Evolutionary conservation across 2,888 invertebrate species (phyloP).

Genomic region (Tinea trinotella): DNA sequence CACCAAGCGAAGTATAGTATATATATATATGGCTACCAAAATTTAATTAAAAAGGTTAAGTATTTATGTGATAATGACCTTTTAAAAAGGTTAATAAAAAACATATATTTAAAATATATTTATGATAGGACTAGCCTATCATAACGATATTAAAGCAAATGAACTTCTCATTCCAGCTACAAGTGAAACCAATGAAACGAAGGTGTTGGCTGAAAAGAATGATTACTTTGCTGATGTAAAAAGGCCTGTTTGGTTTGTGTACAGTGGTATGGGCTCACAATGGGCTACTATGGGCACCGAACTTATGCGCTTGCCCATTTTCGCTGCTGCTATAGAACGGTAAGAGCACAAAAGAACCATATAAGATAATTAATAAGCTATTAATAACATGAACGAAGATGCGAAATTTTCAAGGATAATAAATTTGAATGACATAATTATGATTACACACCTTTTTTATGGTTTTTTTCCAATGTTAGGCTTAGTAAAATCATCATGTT

Average conservation of each 20-base stretch:
- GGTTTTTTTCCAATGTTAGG: neutral
- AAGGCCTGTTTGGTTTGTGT: conserved; percentile 70
- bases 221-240: conserved; percentile 20
- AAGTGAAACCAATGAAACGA: conserved; percentile 7
- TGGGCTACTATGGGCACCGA: conserved; percentile 71
- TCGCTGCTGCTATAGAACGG: conserved; percentile 43
- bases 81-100: too few species aligned
- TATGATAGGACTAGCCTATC: too few species aligned
- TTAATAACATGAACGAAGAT: neutral
- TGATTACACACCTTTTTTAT: neutral
- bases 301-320: conserved; percentile 63
- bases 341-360: neutral
- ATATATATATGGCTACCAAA: too few species aligned
- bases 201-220: conserved; percentile 12
- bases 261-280: conserved; percentile 75
- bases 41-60: too few species aligned
- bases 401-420: too few species aligned
- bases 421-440: neutral
- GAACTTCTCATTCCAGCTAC: too few species aligned
- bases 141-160: neutral
- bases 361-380: neutral
- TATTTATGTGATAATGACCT: too few species aligned
- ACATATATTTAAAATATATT: too few species aligned
- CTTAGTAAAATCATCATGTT: too few species aligned
- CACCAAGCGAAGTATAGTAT: too few species aligned